Percentiles rank a stretch among this genome's conserved stretches.
phyloP scores from a whole-genome alignment of 2,888 invertebrate genomes.

The Meganola albula region DNA sequence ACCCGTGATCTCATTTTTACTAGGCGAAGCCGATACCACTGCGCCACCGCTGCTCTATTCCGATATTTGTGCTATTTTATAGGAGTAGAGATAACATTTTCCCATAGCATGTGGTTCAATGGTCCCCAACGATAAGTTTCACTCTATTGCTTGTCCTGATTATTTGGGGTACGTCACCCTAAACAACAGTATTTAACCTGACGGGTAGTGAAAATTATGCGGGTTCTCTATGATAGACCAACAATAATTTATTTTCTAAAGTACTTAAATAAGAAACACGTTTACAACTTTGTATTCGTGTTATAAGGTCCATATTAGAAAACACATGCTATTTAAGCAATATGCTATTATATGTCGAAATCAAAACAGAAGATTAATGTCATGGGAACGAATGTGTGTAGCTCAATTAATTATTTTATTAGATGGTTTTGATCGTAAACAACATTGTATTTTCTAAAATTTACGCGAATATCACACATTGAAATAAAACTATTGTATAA shows the following conservation, averaged over 20 bases:
- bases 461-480: background rate
- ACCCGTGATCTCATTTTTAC: too few relatives aligned
- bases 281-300: slow-evolving; percentile 16
- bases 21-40: too few relatives aligned
- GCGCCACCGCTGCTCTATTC: too few relatives aligned
- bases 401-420: slow-evolving; percentile 34
- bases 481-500: background rate
- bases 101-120: slow-evolving; percentile 22
- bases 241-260: slow-evolving; percentile 47
- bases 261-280: too few relatives aligned
- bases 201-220: slow-evolving; percentile 54
- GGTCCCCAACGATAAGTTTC: slow-evolving; percentile 23
- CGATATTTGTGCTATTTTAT: too few relatives aligned
- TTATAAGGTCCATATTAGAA: slow-evolving; percentile 20
- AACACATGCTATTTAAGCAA: slow-evolving; percentile 40
- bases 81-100: slow-evolving; percentile 10
- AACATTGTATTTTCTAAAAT: background rate
- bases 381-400: slow-evolving; percentile 60
- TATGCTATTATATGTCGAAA: slow-evolving; percentile 58
- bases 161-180: slow-evolving; percentile 49
- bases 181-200: slow-evolving; percentile 41
- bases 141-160: slow-evolving; percentile 29
- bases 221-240: slow-evolving; percentile 45
- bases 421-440: slow-evolving; percentile 15
- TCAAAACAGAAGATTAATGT: slow-evolving; percentile 68